These are phyloP conservation scores for Sebastes baramenuke DNA, from an alignment of 2,797 vertebrate species.

Conservation along the genomic window DNA sequence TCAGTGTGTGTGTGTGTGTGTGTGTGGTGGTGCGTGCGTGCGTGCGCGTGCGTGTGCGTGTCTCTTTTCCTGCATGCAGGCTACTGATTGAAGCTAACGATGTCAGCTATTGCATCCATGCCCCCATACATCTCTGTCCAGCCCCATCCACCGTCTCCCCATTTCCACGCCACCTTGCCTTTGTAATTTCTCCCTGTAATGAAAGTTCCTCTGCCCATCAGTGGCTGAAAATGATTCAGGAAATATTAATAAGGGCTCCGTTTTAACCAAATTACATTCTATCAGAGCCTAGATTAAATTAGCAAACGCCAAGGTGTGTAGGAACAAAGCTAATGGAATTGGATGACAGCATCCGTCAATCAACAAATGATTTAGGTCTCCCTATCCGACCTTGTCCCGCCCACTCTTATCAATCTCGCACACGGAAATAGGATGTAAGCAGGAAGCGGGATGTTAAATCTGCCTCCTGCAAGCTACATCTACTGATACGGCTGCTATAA, in stretches of 20 bases:
- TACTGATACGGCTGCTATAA: background rate
- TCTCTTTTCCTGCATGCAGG: background rate
- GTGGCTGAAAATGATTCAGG: conserved; percentile 79
- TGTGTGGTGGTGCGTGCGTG: background rate
- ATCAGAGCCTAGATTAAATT: conserved; percentile 81
- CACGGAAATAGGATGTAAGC: conserved; percentile 18
- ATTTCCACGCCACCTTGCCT: conserved; percentile 54
- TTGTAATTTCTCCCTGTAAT: conserved; percentile 78
- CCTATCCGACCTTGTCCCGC: conserved; percentile 54
- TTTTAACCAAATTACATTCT: conserved; percentile 83
- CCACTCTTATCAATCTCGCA: conserved; percentile 60
- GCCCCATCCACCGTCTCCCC: conserved; percentile 46
- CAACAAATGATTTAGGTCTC: conserved; percentile 65
- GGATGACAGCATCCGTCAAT: conserved; percentile 80
- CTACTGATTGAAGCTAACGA: conserved; percentile 53
- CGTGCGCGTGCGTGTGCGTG: background rate
- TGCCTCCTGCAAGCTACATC: background rate
- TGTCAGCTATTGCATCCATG: conserved; percentile 60
- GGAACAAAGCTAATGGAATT: conserved; percentile 79
- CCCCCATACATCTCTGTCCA: conserved; percentile 73
- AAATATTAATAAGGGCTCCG: conserved; percentile 81
- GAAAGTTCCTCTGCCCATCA: conserved; percentile 81
- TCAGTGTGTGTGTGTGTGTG: background rate
- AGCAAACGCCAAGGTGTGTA: conserved; percentile 76
- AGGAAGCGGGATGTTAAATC: conserved; percentile 17